These are phyloP conservation scores for Gastracanthus pulcherrimus DNA, from an alignment of 2,888 invertebrate species.

Conservation along the genomic window DNA sequence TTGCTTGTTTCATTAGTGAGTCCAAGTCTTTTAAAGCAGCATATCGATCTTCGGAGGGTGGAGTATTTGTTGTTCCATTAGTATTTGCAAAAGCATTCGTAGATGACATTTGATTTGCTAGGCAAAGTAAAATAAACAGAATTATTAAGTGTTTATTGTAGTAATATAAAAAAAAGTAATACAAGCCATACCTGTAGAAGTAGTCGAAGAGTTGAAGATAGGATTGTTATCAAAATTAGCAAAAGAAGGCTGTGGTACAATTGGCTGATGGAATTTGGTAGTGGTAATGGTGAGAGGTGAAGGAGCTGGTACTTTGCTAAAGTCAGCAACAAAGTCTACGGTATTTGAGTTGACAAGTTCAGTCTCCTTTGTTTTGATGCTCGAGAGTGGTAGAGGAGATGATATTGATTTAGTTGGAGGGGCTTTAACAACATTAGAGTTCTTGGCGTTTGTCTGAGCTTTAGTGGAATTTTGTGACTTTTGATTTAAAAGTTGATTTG, in stretches of 20 bases:
- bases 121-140: not conserved
- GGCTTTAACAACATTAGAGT: slow-evolving; percentile 69
- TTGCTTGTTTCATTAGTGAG: slow-evolving; percentile 79
- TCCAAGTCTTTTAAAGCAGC: slow-evolving; percentile 97
- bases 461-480: slow-evolving; percentile 40
- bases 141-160: not conserved
- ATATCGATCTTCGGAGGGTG: slow-evolving; percentile 90
- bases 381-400: slow-evolving; percentile 60
- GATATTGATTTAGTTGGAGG: slow-evolving; percentile 66
- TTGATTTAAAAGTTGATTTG: slow-evolving; percentile 65
- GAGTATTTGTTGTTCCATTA: slow-evolving; percentile 65
- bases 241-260: slow-evolving; percentile 79
- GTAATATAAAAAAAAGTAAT: not conserved
- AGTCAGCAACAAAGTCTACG: slow-evolving; percentile 75
- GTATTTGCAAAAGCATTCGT: slow-evolving; percentile 62
- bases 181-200: slow-evolving; percentile 58
- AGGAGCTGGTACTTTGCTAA: slow-evolving; percentile 73
- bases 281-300: slow-evolving; percentile 65
- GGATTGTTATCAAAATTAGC: slow-evolving; percentile 88
- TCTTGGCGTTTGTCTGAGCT: slow-evolving; percentile 47
- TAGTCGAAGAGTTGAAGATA: slow-evolving; percentile 82
- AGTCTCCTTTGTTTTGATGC: slow-evolving; percentile 60
- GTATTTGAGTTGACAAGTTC: slow-evolving; percentile 70
- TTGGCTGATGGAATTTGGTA: slow-evolving; percentile 64
- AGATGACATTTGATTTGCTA: slow-evolving; percentile 41